A percentile compares a stretch with the other conserved stretches of the same genome.
These are phyloP conservation scores for Apis florea DNA, from an alignment of 1,140 invertebrate genomes.

Conservation along the genomic window DNA sequence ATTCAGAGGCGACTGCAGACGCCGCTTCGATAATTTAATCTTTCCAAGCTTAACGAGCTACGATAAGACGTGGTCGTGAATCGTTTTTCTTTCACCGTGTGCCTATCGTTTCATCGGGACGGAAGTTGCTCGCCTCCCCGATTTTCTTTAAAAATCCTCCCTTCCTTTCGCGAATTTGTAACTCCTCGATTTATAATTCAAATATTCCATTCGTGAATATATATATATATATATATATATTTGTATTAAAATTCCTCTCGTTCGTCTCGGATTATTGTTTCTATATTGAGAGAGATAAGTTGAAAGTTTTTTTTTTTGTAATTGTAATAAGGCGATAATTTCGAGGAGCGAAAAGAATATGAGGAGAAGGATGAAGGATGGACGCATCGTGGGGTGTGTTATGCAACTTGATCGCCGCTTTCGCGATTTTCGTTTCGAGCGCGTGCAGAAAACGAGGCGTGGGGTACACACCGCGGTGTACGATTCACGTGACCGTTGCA, in stretches of 20 bases:
- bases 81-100: slow-evolving; percentile 31
- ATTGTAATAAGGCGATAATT: no score
- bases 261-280: no score
- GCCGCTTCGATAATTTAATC: slow-evolving; percentile 63
- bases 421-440: slow-evolving; percentile 49
- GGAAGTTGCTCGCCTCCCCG: slow-evolving; percentile 46
- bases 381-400: no score
- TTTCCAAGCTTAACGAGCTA: slow-evolving; percentile 50
- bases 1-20: slow-evolving; percentile 35
- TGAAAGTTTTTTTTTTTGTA: no score
- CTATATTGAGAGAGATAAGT: no score
- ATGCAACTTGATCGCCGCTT: slow-evolving; percentile 52
- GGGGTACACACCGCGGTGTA: neutral
- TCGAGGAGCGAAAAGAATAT: no score
- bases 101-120: slow-evolving; percentile 34
- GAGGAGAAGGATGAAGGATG: no score
- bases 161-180: no score
- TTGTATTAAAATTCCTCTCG: no score
- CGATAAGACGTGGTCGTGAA: slow-evolving; percentile 59
- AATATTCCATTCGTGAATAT: no score
- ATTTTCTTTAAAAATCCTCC: slow-evolving; percentile 19
- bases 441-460: slow-evolving; percentile 42
- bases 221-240: no score
- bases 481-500: slow-evolving; percentile 17
- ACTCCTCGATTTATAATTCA: no score